Evolutionary conservation across 2,113 vertebrate species (phyloP), one percentile per base, ranked within the genome.

Genomic region (Paradoxurus hermaphroditus): DNA sequence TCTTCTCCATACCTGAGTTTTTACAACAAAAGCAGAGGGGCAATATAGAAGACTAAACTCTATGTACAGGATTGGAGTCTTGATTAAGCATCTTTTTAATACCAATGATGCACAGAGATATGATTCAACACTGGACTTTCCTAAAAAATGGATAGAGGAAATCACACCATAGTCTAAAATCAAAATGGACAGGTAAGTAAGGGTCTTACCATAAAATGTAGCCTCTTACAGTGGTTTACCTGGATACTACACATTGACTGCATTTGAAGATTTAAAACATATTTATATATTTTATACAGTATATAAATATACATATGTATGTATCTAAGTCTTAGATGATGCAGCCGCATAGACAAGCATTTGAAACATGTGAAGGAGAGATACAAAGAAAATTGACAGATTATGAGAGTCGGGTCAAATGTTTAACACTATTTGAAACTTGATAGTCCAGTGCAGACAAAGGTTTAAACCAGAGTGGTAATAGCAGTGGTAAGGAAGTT

Each of bases 321-420:
- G 21, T 53, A 73, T 87, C 5, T 67, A 31, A 56, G 31, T 63
- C 15, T 34, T 92, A 59, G 10, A 90, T 81, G 87, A 81, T 19
- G 19, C 11, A 67, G 1, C 19, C 10, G 44, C 7, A 0, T 2
- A 59, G 0, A 14, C 7, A 81, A 11, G 5, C 46, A 7, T 65
- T 72, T 89, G 44, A 81, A 96, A 82, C 59, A 82, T 39, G 75
- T 29, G 19, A 89, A 11, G n/a, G 46, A 88, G 91, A 78, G 23
- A 94, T 18, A 72, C 25, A 34, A 94, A 73, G 8, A 31, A 91
- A 86, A 72, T 59, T n/a, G 21, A 51, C 25, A 49, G 36, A 1
- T 13, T 23, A 75, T 27, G 11, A 49, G 31, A 25, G 3, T 12
- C 14, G 44, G 13, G 15, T 3, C 1, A 90, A 65, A 62, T 34